Conservation (phyloP, 1,140 invertebrate species). For the Brachionus sp. region DNA sequence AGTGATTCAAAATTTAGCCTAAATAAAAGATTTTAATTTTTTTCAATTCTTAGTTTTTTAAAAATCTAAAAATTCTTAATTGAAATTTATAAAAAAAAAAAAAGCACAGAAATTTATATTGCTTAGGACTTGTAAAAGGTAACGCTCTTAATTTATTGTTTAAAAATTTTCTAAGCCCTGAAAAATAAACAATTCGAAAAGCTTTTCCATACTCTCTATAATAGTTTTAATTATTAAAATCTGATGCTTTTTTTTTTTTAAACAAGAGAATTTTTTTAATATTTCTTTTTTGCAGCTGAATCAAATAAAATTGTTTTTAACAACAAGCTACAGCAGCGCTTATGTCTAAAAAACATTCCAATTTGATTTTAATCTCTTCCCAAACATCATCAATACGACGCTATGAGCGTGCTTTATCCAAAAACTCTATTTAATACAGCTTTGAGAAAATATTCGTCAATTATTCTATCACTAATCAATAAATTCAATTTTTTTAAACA, state of each 20-base stretch:
- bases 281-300: neutral
- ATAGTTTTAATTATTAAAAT: slow-evolving; percentile 5
- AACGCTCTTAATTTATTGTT: neutral
- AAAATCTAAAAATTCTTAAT: neutral
- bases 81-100: neutral
- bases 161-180: slow-evolving; percentile 6
- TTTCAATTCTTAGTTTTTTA: neutral
- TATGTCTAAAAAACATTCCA: neutral
- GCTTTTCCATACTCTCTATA: slow-evolving; percentile 20
- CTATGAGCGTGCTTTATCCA: neutral
- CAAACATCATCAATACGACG: neutral
- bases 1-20: neutral
- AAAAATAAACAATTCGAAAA: neutral
- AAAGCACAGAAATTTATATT: neutral
- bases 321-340: neutral
- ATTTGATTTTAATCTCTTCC: neutral
- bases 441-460: neutral
- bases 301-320: slow-evolving; percentile 9
- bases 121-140: neutral
- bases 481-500: neutral
- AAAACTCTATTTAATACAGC: neutral
- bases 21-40: too few species aligned
- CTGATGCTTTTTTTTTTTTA: slow-evolving; percentile 18
- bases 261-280: neutral
- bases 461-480: neutral